Percentiles rank a stretch among this genome's conserved stretches.
Evolutionary conservation across 1,140 invertebrate genomes (phyloP).

Genomic region (Drosophila ohnishii): DNA sequence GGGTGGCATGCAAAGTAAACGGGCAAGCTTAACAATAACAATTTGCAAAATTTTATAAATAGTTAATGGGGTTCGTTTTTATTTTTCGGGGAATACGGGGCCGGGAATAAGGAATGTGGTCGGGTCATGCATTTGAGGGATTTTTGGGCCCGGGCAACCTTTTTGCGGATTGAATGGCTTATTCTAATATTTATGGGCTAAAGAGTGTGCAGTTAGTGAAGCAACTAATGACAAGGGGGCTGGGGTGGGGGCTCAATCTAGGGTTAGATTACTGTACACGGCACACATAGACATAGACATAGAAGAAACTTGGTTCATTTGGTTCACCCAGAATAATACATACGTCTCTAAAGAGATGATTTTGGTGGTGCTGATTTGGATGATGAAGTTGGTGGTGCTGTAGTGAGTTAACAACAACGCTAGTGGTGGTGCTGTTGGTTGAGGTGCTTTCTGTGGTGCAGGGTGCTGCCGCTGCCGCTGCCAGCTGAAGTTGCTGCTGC

Average conservation of each 20-base stretch:
- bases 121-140: slow-evolving; percentile 34
- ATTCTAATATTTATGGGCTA: slow-evolving; percentile 49
- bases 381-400: slow-evolving; percentile 83
- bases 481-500: slow-evolving; percentile 45
- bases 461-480: slow-evolving; percentile 31
- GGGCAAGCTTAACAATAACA: slow-evolving; percentile 78
- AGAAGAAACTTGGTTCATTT: slow-evolving; percentile 38
- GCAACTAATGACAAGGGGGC: slow-evolving; percentile 31
- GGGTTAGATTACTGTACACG: slow-evolving; percentile 33
- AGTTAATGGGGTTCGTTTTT: slow-evolving; percentile 62
- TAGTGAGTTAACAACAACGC: slow-evolving; percentile 81
- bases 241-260: not conserved
- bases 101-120: not conserved
- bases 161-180: slow-evolving; percentile 50
- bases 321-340: slow-evolving; percentile 71
- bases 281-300: slow-evolving; percentile 18
- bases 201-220: slow-evolving; percentile 39
- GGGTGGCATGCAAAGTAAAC: slow-evolving; percentile 75
- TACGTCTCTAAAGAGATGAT: slow-evolving; percentile 83
- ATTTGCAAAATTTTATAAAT: slow-evolving; percentile 79
- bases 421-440: slow-evolving; percentile 82
- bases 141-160: slow-evolving; percentile 27
- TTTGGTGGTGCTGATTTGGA: slow-evolving; percentile 83
- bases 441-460: slow-evolving; percentile 69
- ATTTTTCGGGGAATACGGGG: slow-evolving; percentile 12